phyloP scores from a whole-genome alignment of 2,113 vertebrate genomes.

The Trinectes maculatus region DNA sequence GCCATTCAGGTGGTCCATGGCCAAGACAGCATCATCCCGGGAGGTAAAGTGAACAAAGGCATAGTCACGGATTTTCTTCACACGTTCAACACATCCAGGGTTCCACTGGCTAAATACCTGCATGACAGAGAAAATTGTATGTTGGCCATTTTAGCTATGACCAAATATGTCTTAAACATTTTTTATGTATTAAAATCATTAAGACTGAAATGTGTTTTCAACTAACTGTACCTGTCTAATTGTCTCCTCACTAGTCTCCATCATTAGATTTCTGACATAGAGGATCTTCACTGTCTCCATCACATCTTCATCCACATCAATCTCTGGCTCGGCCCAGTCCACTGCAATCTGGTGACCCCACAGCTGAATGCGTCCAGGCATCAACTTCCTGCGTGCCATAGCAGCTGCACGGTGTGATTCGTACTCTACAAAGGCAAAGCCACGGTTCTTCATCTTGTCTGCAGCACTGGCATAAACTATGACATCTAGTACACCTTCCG shows the following conservation, averaged over 20 bases:
- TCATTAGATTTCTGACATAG: slow-evolving; percentile 98
- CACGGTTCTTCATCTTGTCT: slow-evolving; percentile 99
- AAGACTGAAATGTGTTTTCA: neutral
- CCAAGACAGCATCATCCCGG: slow-evolving; percentile 93
- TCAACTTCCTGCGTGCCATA: slow-evolving; percentile 97
- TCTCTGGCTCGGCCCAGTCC: slow-evolving; percentile 98
- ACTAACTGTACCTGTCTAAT: slow-evolving; percentile 85
- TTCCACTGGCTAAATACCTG: slow-evolving; percentile 95
- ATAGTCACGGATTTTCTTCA: slow-evolving; percentile 98
- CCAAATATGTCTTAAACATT: no score
- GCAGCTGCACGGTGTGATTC: slow-evolving; percentile 96
- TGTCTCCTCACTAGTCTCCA: slow-evolving; percentile 95
- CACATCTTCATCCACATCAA: slow-evolving; percentile 97
- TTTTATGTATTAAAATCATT: neutral
- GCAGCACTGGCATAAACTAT: slow-evolving; percentile 98
- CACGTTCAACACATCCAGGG: slow-evolving; percentile 93
- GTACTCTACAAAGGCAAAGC: slow-evolving; percentile 98
- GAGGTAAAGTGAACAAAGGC: slow-evolving; percentile 97
- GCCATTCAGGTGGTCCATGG: slow-evolving; percentile 95
- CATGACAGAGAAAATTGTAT: slow-evolving; percentile 9
- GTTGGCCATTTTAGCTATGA: neutral
- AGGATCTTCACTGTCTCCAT: slow-evolving; percentile 99
- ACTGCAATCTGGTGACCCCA: slow-evolving; percentile 99
- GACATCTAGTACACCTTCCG: slow-evolving; percentile 95
- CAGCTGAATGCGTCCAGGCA: slow-evolving; percentile 96